These are phyloP conservation scores for Nemopilema nomurai DNA, from an alignment of 30 jellyfish, hydroid and myxozoan species.

Conservation along the genomic window DNA sequence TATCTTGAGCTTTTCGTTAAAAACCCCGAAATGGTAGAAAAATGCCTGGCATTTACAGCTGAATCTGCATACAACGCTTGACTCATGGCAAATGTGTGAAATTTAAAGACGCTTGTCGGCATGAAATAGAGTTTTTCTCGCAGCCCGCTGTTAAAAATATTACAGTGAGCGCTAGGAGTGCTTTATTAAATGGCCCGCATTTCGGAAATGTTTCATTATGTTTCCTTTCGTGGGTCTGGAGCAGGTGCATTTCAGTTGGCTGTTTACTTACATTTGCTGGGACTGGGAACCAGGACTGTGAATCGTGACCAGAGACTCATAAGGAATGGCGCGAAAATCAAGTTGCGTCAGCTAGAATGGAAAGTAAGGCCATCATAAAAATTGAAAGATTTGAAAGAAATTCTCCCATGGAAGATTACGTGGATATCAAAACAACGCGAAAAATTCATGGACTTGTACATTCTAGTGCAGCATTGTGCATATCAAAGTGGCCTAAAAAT, in stretches of 20 bases:
- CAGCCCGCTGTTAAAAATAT: neutral
- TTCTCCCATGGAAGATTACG: too few species aligned
- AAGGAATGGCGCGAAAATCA: slow-evolving; percentile 66
- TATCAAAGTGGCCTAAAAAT: too few species aligned
- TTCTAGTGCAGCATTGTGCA: too few species aligned
- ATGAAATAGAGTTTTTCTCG: neutral
- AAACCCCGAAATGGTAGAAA: too few species aligned
- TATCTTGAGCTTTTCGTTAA: too few species aligned
- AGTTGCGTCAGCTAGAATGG: slow-evolving; percentile 66
- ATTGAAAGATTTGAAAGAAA: neutral
- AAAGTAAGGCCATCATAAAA: neutral
- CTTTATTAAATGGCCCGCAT: neutral
- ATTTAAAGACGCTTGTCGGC: too few species aligned
- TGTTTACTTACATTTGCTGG: slow-evolving; percentile 51
- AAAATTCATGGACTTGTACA: too few species aligned
- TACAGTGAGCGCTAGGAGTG: neutral
- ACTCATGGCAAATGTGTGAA: too few species aligned
- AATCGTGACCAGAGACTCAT: slow-evolving; percentile 48
- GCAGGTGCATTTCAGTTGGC: neutral
- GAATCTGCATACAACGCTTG: too few species aligned
- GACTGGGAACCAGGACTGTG: slow-evolving; percentile 61
- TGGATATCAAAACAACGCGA: too few species aligned
- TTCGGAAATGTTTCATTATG: neutral
- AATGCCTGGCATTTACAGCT: too few species aligned
- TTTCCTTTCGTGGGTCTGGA: neutral